Evolutionary conservation across 2,113 vertebrate species (phyloP).

Genomic region (Turdus rufiventris): DNA sequence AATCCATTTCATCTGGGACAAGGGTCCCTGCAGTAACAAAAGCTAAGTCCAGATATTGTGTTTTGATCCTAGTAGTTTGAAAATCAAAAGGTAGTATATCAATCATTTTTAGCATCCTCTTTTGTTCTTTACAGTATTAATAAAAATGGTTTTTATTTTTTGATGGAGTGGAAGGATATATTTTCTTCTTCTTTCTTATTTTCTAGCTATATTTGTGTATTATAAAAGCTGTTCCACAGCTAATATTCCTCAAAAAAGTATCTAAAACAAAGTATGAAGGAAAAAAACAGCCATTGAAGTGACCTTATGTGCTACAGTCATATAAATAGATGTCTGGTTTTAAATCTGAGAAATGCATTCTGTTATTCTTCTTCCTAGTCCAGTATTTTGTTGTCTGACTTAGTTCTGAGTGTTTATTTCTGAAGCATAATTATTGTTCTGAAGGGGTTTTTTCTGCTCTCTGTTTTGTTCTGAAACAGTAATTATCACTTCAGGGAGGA

Average conservation of each 20-base stretch:
- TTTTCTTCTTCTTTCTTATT: background rate
- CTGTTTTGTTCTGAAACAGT: slow-evolving; percentile 38
- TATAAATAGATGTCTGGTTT: background rate
- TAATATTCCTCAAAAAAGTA: background rate
- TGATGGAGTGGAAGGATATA: fast-evolving
- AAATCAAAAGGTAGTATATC: background rate
- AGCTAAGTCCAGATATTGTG: background rate
- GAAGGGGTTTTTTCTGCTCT: background rate
- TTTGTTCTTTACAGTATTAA: background rate
- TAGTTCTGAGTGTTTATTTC: background rate
- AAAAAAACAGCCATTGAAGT: background rate
- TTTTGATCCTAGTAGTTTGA: background rate
- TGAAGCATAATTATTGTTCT: background rate
- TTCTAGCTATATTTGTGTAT: background rate
- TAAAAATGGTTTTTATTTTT: fast-evolving
- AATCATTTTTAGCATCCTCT: background rate
- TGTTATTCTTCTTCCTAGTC: background rate
- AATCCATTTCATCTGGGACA: background rate
- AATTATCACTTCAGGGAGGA: slow-evolving; percentile 51
- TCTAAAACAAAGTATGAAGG: background rate
- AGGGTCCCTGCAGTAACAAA: background rate
- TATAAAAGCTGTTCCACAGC: background rate
- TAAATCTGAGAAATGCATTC: background rate
- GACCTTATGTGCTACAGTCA: background rate
- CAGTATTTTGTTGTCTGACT: background rate